Evolutionary conservation across 2,113 vertebrate genomes (phyloP).

Genomic region (Planiliza haematocheilus): DNA sequence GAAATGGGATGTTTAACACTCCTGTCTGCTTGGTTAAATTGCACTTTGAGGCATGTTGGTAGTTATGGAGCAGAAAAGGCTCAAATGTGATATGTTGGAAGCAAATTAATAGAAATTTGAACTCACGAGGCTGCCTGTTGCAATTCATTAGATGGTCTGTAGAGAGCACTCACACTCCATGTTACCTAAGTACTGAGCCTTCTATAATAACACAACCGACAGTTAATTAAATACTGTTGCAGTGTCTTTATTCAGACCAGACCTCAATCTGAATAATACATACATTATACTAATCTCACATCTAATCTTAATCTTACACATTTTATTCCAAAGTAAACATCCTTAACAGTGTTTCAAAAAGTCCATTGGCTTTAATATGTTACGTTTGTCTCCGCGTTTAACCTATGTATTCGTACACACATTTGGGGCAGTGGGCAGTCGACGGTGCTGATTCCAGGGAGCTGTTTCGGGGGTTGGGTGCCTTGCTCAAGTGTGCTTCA

Average conservation of each 20-base stretch:
- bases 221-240: background rate
- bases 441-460: no score
- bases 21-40: background rate
- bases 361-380: background rate
- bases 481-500: no score
- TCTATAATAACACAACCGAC: background rate
- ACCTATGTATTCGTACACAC: no score
- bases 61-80: background rate
- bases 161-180: conserved; percentile 38
- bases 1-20: no score
- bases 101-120: background rate
- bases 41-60: background rate
- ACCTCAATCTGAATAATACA: no score
- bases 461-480: no score
- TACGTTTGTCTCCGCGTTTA: background rate
- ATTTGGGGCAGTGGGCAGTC: no score
- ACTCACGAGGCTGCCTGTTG: background rate
- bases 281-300: no score
- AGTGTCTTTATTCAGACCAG: background rate
- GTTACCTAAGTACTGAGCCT: background rate
- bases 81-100: background rate
- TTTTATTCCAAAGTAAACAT: background rate
- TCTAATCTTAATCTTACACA: no score
- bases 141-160: conserved; percentile 20
- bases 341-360: background rate